These are phyloP conservation scores for Epirrhoe alternata DNA, from an alignment of 2,888 invertebrate species.

Conservation along the genomic window DNA sequence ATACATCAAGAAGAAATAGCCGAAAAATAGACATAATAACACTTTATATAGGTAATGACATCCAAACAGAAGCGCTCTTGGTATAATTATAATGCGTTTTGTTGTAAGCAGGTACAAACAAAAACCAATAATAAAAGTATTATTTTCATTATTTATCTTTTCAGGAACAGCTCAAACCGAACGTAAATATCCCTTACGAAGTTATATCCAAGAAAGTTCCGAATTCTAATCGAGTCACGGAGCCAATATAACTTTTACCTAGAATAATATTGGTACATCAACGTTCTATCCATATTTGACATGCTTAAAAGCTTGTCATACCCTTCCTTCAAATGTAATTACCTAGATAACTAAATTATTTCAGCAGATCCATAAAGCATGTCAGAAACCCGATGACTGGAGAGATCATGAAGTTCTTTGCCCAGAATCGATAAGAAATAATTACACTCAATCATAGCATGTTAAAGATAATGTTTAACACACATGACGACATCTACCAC, in stretches of 20 bases:
- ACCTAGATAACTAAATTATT: not conserved
- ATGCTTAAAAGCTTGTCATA: not conserved
- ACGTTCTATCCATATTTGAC: slow-evolving; percentile 1
- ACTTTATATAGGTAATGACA: not conserved
- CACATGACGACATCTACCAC: not conserved
- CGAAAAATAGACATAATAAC: not conserved
- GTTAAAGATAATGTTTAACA: not conserved
- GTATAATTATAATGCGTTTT: not conserved
- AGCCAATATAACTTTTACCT: slow-evolving; percentile 24
- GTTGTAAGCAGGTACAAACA: not conserved
- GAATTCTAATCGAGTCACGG: slow-evolving; percentile 13
- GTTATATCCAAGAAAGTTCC: slow-evolving; percentile 20
- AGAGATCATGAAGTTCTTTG: too few relatives aligned
- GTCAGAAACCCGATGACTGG: too few relatives aligned
- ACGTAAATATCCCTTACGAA: slow-evolving; percentile 19
- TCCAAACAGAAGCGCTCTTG: not conserved
- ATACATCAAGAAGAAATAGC: slow-evolving; percentile 2
- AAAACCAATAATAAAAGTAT: not conserved
- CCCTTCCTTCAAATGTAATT: not conserved
- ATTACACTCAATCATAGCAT: not conserved
- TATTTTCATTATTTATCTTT: slow-evolving; percentile 5
- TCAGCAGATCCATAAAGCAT: not conserved
- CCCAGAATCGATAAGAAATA: too few relatives aligned
- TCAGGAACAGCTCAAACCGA: slow-evolving; percentile 1
- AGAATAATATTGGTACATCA: slow-evolving; percentile 2